Evolutionary conservation across 2,888 invertebrate species (phyloP), one percentile per base, ranked within the genome.

Genomic region (Tiphia femorata): DNA sequence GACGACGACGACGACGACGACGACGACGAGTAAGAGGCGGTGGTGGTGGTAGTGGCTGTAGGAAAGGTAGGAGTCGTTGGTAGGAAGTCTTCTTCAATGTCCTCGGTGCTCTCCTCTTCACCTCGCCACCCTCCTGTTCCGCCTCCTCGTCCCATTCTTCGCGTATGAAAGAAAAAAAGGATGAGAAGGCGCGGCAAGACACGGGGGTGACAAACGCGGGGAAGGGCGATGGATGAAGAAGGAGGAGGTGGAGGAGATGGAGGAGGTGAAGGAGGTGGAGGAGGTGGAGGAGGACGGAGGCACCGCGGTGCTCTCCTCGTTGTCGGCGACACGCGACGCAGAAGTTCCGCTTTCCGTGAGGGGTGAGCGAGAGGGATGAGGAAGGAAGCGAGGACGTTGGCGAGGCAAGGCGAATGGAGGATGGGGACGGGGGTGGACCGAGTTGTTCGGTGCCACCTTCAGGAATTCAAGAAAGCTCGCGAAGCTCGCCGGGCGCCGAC

Each of bases 381-480:
- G 25, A 35, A 35, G 35, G 21, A 47, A 35, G 33, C 8, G 27
- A 43, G 47, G 64, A 62, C 17, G 38, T 10, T 12, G n/a, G 12
- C n/a, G 38, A 66, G 14, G 46, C 49, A 49, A 30, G 35, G 57
- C 21, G 27, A 38, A 17, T 8, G 43, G 40, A 38, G 35, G 17
- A 37, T 30, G 41, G 43, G 47, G 33, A 38, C 21, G 51, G 44
- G 47, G 27, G 61, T 6, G 27, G 20, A 17, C 41, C 38, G 20
- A 19, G 38, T 17, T 38, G 20, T 17, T 38, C n/a, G 20, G 17
- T 19, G 12, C 17, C 57, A 62, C 70, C 71, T 73, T 71, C 64
- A 62, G 60, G 59, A 71, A 72, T 72, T 74, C 67, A 74, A 75
- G 74, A 70, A 74, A 74, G 68, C 72, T n/a, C n/a, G n/a, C n/a